Evolutionary conservation across 2,888 invertebrate genomes (phyloP).

Genomic region (Clitarchus hookeri): DNA sequence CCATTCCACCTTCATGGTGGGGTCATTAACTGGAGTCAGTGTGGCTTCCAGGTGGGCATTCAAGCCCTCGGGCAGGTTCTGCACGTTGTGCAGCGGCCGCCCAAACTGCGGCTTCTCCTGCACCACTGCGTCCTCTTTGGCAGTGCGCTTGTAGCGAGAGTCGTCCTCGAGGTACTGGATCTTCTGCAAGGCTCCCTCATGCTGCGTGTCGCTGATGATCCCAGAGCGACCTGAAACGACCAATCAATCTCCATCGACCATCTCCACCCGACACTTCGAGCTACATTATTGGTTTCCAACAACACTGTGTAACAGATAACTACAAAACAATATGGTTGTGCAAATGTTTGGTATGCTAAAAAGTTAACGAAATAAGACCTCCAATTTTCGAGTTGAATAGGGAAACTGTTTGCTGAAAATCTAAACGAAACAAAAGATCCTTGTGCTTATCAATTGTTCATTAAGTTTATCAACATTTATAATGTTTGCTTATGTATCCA

Average conservation of each 20-base stretch:
- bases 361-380: no score
- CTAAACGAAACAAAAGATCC: no score
- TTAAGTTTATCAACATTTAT: no score
- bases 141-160: constrained; percentile 72
- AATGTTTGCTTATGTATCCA: no score
- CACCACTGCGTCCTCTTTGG: constrained; percentile 73
- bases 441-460: no score
- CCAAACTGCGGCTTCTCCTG: constrained; percentile 90
- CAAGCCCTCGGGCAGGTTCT: constrained; percentile 82
- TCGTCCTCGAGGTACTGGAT: constrained; percentile 91
- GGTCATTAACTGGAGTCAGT: constrained; percentile 95
- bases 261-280: no score
- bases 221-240: constrained; percentile 67
- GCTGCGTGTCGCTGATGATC: constrained; percentile 88
- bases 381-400: no score
- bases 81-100: constrained; percentile 81
- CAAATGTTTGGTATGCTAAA: no score
- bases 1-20: constrained; percentile 99
- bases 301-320: no score
- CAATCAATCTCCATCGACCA: neutral
- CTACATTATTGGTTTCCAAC: no score
- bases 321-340: no score
- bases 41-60: constrained; percentile 93
- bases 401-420: no score
- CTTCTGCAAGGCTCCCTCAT: constrained; percentile 89